A percentile compares a stretch with the other conserved stretches of the same genome.
Evolutionary conservation across 2,888 invertebrate genomes (phyloP).

Genomic region (Bellardia bayeri): DNA sequence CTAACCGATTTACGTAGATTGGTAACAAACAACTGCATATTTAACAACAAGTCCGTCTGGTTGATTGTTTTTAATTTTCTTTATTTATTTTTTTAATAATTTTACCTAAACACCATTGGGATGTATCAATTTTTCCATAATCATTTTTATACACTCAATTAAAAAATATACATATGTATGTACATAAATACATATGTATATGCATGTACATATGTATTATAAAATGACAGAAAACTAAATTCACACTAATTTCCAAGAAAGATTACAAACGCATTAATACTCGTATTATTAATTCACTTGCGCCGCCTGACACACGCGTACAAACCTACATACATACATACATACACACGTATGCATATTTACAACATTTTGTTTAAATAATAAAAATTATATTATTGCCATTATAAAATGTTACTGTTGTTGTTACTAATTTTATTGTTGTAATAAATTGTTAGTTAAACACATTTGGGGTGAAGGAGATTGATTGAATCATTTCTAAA

Average conservation of each 20-base stretch:
- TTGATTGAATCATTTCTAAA: conserved; percentile 58
- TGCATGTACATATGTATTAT: too few species aligned
- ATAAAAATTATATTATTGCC: conserved; percentile 25
- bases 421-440: background rate
- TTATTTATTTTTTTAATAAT: conserved; percentile 33
- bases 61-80: conserved; percentile 46
- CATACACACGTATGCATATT: background rate
- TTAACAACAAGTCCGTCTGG: conserved; percentile 49
- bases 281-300: too few species aligned
- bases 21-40: conserved; percentile 21
- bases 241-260: too few species aligned
- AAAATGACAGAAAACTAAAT: too few species aligned
- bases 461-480: conserved; percentile 63
- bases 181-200: too few species aligned
- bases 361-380: background rate
- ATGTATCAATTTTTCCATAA: conserved; percentile 38
- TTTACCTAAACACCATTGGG: conserved; percentile 41
- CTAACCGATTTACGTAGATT: conserved; percentile 36
- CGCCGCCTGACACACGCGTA: background rate
- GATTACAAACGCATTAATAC: too few species aligned
- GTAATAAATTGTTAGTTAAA: conserved; percentile 51
- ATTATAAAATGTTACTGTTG: conserved; percentile 9
- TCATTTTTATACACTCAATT: conserved; percentile 39
- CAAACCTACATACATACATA: too few species aligned
- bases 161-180: background rate